Base-by-base conservation (phyloP, 1,140 invertebrate genomes). In the Lithobius niger region DNA sequence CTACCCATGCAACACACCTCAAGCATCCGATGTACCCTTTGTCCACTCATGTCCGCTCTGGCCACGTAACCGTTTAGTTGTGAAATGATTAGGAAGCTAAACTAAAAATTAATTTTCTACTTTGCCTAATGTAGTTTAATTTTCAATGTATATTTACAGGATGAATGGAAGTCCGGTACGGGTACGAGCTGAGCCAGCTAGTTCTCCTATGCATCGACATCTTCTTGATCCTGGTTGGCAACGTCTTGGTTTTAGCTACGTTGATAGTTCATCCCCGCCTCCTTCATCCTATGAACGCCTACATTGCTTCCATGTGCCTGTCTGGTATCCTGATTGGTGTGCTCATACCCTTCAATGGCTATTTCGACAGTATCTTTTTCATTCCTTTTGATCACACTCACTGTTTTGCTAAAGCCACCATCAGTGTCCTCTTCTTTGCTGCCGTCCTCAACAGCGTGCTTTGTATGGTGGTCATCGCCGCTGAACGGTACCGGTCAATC, bases 401-500 rank as follows among this genome's bases (percentile, higher is more conserved):
- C 26, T 59, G 58, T 31, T 21, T 25, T 13, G 45, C 19, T 15
- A 54, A 57, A n/a, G 52, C 52, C 25, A 31, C 52, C 21, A 57
- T 56, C 42, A 40, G 56, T 2, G 31, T 27, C 22, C 31, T 59
- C 1, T 57, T 52, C 42, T 57, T 48, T 50, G 55, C 58, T 4
- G 36, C 58, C 1, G 55, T 54, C 3, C 27, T 22, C 18, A 59
- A 59, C 49, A 59, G 42, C 21, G 55, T 59, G 25, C 47, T 52
- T 22, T 57, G 55, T 27, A 57, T 59, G 55, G 26, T 59, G 31
- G 58, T 54, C 16, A 59, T 59, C 2, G 55, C 58, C 1, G 42
- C 57, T 3, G 58, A 59, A 44, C 40, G 58, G 24, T 57, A 54
- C 40, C 55, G 55, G 21, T 36, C 49, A 3, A 19, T 59, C 27